phyloP scores from a whole-genome alignment of 1,140 invertebrate genomes.

The Tetraneura akinire region DNA sequence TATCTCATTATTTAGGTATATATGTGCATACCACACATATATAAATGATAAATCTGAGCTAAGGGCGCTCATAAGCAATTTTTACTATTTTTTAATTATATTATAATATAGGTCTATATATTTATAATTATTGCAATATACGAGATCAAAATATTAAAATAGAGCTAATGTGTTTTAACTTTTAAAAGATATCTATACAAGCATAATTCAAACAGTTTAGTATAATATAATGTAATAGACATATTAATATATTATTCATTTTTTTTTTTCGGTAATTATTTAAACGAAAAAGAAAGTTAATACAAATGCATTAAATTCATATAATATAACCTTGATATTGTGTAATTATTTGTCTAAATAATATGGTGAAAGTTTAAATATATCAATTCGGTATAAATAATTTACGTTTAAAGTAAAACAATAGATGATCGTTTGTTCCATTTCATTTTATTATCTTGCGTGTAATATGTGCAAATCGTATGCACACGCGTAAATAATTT shows the following conservation, averaged over 20 bases:
- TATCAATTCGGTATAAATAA: conserved; percentile 24
- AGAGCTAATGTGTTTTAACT: background rate
- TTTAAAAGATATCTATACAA: background rate
- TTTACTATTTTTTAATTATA: no score
- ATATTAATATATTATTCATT: background rate
- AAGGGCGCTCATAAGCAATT: no score
- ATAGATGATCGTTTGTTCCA: background rate
- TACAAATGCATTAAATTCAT: background rate
- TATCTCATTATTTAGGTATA: no score
- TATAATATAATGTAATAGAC: no score
- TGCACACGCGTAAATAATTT: background rate
- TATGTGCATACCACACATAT: no score
- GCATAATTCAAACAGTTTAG: background rate
- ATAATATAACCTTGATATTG: background rate
- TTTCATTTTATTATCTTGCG: background rate
- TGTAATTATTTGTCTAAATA: background rate
- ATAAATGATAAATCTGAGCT: no score
- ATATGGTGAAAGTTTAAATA: conserved; percentile 10
- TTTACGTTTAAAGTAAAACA: background rate
- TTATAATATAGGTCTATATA: no score
- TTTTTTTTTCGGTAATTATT: background rate
- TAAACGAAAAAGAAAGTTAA: conserved; percentile 7
- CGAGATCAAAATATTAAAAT: conserved; percentile 1
- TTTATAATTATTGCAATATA: no score
- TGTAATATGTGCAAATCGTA: background rate